phyloP scores from a whole-genome alignment of 2,797 vertebrate genomes.

The Pitangus sulphuratus region DNA sequence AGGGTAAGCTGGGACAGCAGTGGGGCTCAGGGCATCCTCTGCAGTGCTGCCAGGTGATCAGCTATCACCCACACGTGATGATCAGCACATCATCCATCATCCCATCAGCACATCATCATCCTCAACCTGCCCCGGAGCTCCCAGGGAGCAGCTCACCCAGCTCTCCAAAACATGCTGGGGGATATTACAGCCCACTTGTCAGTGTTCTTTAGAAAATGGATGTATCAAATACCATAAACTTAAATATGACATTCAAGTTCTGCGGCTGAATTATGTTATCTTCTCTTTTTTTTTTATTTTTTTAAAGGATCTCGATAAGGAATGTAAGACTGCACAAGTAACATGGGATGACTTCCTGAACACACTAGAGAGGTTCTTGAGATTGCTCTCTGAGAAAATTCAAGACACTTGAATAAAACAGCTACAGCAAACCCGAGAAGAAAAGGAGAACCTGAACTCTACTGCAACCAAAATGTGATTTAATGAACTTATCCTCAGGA shows the following conservation, averaged over 20 bases:
- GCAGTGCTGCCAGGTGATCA: rapidly evolving
- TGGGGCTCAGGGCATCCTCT: neutral
- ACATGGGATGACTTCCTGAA: neutral
- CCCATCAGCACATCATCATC: too few species aligned
- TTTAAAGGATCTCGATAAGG: neutral
- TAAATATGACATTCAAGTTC: neutral
- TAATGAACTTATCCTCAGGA: constrained; percentile 46
- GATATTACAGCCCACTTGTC: neutral
- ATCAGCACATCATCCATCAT: neutral
- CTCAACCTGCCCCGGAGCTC: neutral
- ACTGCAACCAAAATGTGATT: neutral
- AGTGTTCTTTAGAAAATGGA: rapidly evolving
- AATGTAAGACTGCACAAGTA: neutral
- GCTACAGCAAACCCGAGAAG: neutral
- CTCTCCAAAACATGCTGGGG: neutral
- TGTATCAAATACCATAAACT: neutral
- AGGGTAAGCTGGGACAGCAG: neutral
- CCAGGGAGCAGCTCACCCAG: neutral
- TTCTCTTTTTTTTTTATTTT: neutral
- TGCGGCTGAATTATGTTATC: rapidly evolving
- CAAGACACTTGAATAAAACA: neutral
- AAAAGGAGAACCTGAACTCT: neutral
- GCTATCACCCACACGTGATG: neutral
- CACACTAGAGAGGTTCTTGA: neutral
- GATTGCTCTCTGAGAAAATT: neutral